Percentiles rank a stretch among this genome's conserved stretches.
These are phyloP conservation scores for Diorhabda sublineata DNA, from an alignment of 1,140 invertebrate genomes.

Conservation along the genomic window DNA sequence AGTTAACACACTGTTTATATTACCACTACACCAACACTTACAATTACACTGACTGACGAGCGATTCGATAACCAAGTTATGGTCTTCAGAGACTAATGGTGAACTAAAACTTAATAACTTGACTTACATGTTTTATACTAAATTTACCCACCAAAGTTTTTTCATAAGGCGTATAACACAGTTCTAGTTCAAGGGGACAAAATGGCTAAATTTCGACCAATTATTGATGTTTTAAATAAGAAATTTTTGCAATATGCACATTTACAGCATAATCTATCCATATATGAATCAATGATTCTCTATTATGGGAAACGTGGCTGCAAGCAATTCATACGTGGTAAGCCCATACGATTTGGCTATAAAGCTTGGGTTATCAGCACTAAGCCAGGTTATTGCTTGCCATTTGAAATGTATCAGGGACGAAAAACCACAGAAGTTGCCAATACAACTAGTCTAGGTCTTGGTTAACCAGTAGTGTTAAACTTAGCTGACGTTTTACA, in stretches of 20 bases:
- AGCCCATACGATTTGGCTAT: background rate
- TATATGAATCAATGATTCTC: background rate
- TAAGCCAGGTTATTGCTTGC: background rate
- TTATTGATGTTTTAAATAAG: conserved; percentile 1
- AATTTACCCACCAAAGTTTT: background rate
- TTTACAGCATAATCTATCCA: background rate
- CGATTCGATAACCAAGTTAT: too few species aligned
- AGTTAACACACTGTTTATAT: too few species aligned
- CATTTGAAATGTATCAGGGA: background rate
- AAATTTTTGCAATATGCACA: conserved; percentile 2
- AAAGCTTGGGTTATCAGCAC: background rate
- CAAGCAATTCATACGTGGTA: background rate
- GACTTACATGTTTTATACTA: too few species aligned
- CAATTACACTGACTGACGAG: too few species aligned
- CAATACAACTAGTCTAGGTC: background rate
- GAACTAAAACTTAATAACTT: too few species aligned
- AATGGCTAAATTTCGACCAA: background rate
- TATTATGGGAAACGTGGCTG: background rate
- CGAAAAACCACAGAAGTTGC: background rate
- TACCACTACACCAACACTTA: too few species aligned
- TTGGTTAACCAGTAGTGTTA: background rate
- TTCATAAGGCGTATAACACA: background rate
- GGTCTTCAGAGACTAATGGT: too few species aligned
- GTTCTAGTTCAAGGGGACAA: background rate
- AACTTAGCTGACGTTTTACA: background rate